Base-by-base conservation (phyloP, 2,113 vertebrate species). In the Xenopus laevis region DNA sequence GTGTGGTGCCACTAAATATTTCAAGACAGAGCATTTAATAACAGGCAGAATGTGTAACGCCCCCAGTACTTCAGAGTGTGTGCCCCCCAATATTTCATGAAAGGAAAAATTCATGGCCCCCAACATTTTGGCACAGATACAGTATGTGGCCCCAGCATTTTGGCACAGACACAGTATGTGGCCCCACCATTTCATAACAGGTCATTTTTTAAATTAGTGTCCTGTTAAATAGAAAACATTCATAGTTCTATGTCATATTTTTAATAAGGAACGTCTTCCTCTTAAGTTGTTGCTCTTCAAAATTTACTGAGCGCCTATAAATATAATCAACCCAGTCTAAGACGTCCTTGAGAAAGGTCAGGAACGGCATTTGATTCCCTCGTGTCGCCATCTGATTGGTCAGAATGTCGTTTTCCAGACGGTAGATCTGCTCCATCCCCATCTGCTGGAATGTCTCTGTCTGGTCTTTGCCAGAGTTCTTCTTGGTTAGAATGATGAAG, bases 351-450 rank as follows among this genome's bases (percentile, higher is more conserved):
- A 74, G 64, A 33, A 66, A 40, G 0, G 1, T 59, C 8, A 74
- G 72, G 55, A 74, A 16, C 4, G 7, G 18, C 13, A 27, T 5
- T 33, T 74, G 72, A 15, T 65, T 74, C 3, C 17, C 52, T 33
- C 53, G 64, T 0, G 23, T 9, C 13, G 40, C 10, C 0, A 67
- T 4, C 1, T 47, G 33, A 18, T 74, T 50, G 10, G 52, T n/a
- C 2, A 45, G n/a, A 13, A 44, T 23, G 44, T 67, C 67, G 40
- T 74, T 74, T 16, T 74, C 72, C 6, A 74, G 0, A 17, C 13
- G 21, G 27, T 58, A 60, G 3, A 74, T 47, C 16, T 58, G 21
- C 55, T 74, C 72, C 53, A 74, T 65, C 11, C 72, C 72, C 53
- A 74, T 57, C 20, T 7, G 5, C 0, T 0, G 7, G n/a, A 74